A percentile compares a stretch with the other conserved stretches of the same genome.
These are phyloP conservation scores for Protonemura montana DNA, from an alignment of 2,888 invertebrate species.

Conservation along the genomic window DNA sequence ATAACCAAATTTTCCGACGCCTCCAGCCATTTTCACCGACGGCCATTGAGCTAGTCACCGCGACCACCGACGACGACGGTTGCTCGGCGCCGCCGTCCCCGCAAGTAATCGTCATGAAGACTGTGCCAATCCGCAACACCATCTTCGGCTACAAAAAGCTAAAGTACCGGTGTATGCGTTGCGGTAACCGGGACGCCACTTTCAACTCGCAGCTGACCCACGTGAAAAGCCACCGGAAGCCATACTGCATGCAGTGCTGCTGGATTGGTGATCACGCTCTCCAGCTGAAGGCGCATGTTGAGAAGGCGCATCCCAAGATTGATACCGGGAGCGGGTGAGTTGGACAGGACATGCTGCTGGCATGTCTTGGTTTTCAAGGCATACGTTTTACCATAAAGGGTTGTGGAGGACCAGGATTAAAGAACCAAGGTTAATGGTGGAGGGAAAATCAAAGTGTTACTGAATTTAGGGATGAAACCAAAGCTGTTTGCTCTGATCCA, in stretches of 20 bases:
- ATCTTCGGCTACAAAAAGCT: slow-evolving; percentile 37
- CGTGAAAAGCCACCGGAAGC: slow-evolving; percentile 43
- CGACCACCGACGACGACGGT: not conserved
- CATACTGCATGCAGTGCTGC: slow-evolving; percentile 40
- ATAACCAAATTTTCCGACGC: no score
- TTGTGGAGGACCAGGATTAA: no score
- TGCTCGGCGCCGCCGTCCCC: not conserved
- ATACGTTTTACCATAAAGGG: no score
- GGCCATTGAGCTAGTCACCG: not conserved
- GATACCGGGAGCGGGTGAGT: slow-evolving; percentile 24
- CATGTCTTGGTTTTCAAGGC: no score
- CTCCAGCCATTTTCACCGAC: not conserved
- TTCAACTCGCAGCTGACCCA: slow-evolving; percentile 45
- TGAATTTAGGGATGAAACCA: no score
- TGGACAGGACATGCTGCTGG: not conserved
- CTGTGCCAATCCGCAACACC: not conserved
- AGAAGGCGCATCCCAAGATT: slow-evolving; percentile 28
- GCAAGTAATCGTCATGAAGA: not conserved
- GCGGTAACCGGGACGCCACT: slow-evolving; percentile 41
- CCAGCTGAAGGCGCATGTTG: slow-evolving; percentile 35
- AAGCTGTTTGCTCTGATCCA: no score
- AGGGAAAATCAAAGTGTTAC: no score
- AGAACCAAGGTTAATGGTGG: no score
- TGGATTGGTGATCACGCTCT: slow-evolving; percentile 16
- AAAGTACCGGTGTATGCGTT: slow-evolving; percentile 40